phyloP scores from a whole-genome alignment of 2,797 vertebrate species.

The Phoxinus dragarum region DNA sequence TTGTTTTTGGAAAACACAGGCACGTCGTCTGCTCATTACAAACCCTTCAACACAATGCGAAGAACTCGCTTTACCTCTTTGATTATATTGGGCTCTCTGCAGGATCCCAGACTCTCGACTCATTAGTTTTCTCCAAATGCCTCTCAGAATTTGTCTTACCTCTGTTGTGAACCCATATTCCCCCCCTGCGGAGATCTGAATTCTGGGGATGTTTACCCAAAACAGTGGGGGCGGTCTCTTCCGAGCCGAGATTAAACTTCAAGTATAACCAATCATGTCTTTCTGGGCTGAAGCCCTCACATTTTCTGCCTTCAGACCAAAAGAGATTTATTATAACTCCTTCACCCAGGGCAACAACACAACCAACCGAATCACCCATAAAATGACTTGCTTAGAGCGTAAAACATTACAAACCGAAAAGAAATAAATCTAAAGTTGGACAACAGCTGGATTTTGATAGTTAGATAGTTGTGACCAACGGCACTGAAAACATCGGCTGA shows the following conservation, averaged over 20 bases:
- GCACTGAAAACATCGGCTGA: slow-evolving; percentile 18
- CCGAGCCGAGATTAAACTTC: slow-evolving; percentile 52
- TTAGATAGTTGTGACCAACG: not conserved
- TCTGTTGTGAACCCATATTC: slow-evolving; percentile 8
- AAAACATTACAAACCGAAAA: slow-evolving; percentile 24
- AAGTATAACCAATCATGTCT: slow-evolving; percentile 51
- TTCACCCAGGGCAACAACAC: slow-evolving; percentile 33
- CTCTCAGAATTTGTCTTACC: not conserved
- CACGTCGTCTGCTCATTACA: slow-evolving; percentile 19
- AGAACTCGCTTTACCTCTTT: slow-evolving; percentile 20
- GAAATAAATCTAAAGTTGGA: slow-evolving; percentile 30
- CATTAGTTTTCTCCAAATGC: slow-evolving; percentile 37
- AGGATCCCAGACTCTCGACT: slow-evolving; percentile 32
- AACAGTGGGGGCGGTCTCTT: slow-evolving; percentile 66
- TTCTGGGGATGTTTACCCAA: slow-evolving; percentile 57
- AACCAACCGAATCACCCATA: slow-evolving; percentile 68
- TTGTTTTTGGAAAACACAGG: slow-evolving; percentile 18
- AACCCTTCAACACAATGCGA: not conserved
- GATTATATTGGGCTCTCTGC: slow-evolving; percentile 18
- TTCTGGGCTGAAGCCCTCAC: slow-evolving; percentile 37
- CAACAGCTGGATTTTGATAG: slow-evolving; percentile 31
- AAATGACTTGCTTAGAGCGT: slow-evolving; percentile 47
- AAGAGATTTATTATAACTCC: slow-evolving; percentile 5
- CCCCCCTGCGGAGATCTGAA: slow-evolving; percentile 45
- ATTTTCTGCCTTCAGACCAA: slow-evolving; percentile 23